Conservation (phyloP, 1,140 invertebrate genomes). For the Solenopsis invicta region DNA sequence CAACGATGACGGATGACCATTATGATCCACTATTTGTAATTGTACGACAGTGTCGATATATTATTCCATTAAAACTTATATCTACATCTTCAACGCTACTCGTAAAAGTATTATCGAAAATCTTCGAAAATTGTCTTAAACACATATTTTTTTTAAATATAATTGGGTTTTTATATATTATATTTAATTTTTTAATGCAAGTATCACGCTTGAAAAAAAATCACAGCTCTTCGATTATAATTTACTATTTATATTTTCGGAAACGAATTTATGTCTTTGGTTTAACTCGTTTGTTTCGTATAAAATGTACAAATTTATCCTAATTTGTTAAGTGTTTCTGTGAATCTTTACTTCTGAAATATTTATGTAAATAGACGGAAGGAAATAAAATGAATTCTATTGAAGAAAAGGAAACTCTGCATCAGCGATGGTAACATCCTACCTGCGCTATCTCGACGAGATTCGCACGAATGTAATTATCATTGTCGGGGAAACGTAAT, state of each 20-base stretch:
- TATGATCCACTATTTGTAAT: not conserved
- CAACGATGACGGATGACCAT: not conserved
- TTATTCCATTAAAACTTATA: not conserved
- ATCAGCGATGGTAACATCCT: conserved; percentile 20
- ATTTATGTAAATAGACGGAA: not conserved
- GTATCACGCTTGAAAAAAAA: not conserved
- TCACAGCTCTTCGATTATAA: not conserved
- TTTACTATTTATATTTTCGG: not conserved
- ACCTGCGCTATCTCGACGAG: conserved; percentile 51
- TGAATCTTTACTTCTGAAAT: not conserved
- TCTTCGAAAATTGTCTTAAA: not conserved
- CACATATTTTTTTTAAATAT: not conserved
- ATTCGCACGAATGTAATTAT: conserved; percentile 59
- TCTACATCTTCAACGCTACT: not conserved
- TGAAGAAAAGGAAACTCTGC: conserved; percentile 52
- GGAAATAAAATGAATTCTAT: conserved; percentile 6
- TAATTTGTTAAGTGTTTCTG: not conserved
- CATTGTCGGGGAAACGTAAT: conserved; percentile 51
- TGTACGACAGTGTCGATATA: not conserved
- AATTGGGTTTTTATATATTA: not conserved
- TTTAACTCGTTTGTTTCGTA: not conserved
- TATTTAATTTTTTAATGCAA: not conserved
- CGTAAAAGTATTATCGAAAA: not conserved
- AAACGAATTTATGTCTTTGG: not conserved
- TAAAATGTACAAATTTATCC: not conserved